Percentiles rank a stretch among this genome's conserved stretches.
These are phyloP conservation scores for Anastrepha obliqua DNA, from an alignment of 1,140 invertebrate genomes.

Conservation along the genomic window DNA sequence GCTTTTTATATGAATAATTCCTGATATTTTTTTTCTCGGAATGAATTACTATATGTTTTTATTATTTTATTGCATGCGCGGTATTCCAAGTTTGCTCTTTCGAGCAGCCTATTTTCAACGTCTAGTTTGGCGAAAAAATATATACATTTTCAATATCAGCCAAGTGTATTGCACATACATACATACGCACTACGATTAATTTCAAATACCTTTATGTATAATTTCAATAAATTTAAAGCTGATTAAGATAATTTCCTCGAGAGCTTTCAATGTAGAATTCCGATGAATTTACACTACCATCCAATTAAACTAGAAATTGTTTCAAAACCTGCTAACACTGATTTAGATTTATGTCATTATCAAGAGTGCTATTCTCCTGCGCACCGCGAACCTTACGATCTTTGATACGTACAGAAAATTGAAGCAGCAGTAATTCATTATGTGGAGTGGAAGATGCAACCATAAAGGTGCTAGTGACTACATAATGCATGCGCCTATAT, in stretches of 20 bases:
- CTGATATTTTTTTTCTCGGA: too few relatives aligned
- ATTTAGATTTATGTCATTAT: constrained; percentile 47
- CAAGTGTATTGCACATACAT: too few relatives aligned
- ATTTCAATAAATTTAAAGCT: constrained; percentile 15
- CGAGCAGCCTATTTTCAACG: too few relatives aligned
- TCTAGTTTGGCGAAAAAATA: too few relatives aligned
- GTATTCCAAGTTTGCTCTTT: too few relatives aligned
- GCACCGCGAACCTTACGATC: not conserved
- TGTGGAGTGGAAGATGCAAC: constrained; percentile 27
- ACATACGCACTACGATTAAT: not conserved
- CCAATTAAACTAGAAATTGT: constrained; percentile 38
- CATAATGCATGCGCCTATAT: constrained; percentile 5
- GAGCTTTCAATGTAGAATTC: not conserved
- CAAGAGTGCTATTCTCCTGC: not conserved
- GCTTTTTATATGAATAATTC: too few relatives aligned
- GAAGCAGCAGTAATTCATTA: not conserved
- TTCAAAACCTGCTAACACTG: constrained; percentile 9
- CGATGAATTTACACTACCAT: not conserved
- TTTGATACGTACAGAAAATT: not conserved
- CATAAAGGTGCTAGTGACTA: constrained; percentile 17
- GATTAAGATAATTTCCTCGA: constrained; percentile 2
- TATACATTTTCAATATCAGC: too few relatives aligned
- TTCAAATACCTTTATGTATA: not conserved
- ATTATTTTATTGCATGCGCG: too few relatives aligned
- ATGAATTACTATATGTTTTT: too few relatives aligned